These are phyloP conservation scores for Platycheirus rosarum DNA, from an alignment of 2,888 invertebrate genomes.

Conservation along the genomic window DNA sequence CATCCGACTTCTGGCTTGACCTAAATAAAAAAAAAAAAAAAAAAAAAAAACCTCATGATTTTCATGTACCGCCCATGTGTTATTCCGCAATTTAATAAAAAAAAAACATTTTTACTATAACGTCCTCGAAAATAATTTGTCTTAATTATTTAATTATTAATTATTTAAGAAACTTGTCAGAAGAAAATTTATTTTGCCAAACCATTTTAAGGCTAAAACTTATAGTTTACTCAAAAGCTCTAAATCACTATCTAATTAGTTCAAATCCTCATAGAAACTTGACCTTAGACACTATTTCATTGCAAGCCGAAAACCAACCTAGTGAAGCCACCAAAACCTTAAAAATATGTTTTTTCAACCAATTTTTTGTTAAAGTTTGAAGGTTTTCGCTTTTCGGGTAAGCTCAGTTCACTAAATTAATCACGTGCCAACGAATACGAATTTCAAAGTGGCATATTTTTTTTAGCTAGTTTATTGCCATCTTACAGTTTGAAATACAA, in stretches of 20 bases:
- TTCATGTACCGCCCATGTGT: too few species aligned
- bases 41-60: too few species aligned
- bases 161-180: too few species aligned
- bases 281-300: constrained; percentile 63
- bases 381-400: constrained; percentile 57
- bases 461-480: constrained; percentile 3
- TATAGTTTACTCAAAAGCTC: constrained; percentile 59
- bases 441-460: constrained; percentile 37
- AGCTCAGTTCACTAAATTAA: constrained; percentile 28
- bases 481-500: constrained; percentile 10
- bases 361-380: constrained; percentile 57
- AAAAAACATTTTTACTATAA: too few species aligned
- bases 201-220: constrained; percentile 63
- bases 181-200: too few species aligned
- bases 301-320: constrained; percentile 44
- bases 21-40: too few species aligned
- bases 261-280: constrained; percentile 51
- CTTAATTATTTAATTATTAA: too few species aligned
- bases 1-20: too few species aligned
- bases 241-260: constrained; percentile 57
- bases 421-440: constrained; percentile 51
- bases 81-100: too few species aligned
- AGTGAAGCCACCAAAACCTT: constrained; percentile 4
- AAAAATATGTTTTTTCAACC: constrained; percentile 52
- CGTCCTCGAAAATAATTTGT: too few species aligned